phyloP scores from a whole-genome alignment of 2,888 invertebrate species.

The Pogonocherus hispidulus region DNA sequence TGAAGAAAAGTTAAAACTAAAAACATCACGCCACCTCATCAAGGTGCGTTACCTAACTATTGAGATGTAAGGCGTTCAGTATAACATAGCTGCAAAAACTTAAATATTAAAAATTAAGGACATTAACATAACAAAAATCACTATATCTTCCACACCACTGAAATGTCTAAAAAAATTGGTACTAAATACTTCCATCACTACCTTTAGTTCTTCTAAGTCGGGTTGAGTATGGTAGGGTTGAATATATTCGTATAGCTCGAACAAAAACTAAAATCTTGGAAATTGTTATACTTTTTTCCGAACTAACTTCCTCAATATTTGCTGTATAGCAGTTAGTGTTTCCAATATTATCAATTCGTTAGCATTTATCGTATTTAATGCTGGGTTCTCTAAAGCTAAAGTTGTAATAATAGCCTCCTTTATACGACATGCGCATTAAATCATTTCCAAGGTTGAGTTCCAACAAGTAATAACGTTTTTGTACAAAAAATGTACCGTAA shows the following conservation, averaged over 20 bases:
- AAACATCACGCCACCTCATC: too few relatives aligned
- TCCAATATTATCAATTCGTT: neutral
- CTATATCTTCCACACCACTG: conserved; percentile 17
- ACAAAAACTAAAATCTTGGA: conserved; percentile 20
- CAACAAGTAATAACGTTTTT: conserved; percentile 5
- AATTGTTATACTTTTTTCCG: conserved; percentile 20
- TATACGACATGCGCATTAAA: neutral
- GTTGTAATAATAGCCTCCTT: conserved; percentile 11
- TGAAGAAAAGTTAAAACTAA: too few relatives aligned
- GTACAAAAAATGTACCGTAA: conserved; percentile 54
- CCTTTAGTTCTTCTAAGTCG: conserved; percentile 6
- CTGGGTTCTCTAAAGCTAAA: conserved; percentile 7
- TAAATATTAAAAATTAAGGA: too few relatives aligned
- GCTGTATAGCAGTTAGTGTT: neutral
- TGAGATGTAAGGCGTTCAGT: too few relatives aligned
- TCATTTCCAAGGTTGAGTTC: conserved; percentile 13
- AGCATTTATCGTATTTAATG: neutral
- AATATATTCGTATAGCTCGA: conserved; percentile 8
- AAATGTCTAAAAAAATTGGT: conserved; percentile 10
- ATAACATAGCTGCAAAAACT: too few relatives aligned
- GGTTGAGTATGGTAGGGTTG: neutral
- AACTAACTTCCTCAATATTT: conserved; percentile 26
- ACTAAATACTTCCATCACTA: conserved; percentile 1
- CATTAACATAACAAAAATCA: too few relatives aligned
- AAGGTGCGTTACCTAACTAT: too few relatives aligned